Evolutionary conservation across 2,113 vertebrate genomes (phyloP).

Genomic region (Rutilus rutilus): DNA sequence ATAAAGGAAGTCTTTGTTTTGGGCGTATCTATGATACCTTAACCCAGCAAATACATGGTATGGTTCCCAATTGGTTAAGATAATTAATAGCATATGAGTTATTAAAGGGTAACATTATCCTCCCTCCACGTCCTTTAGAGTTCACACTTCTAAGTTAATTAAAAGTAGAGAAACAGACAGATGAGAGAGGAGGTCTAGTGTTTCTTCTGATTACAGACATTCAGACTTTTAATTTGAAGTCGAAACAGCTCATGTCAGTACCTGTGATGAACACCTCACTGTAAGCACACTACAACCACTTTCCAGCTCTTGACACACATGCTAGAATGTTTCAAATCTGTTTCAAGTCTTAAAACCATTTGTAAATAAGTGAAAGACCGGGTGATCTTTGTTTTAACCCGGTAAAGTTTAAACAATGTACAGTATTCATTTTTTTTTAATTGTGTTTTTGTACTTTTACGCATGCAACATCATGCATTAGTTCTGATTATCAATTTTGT

Average conservation of each 20-base stretch:
- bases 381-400: neutral
- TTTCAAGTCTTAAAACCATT: neutral
- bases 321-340: neutral
- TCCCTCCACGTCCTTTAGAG: neutral
- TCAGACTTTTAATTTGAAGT: slow-evolving; percentile 8
- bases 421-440: neutral
- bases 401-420: neutral
- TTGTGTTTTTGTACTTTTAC: slow-evolving; percentile 7
- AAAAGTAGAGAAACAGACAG: neutral
- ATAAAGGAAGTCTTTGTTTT: neutral
- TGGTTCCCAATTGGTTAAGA: neutral
- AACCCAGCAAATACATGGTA: neutral
- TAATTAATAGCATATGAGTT: neutral
- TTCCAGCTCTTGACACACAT: neutral
- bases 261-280: neutral
- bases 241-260: neutral
- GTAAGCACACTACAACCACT: neutral
- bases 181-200: neutral
- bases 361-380: neutral
- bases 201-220: slow-evolving; percentile 37
- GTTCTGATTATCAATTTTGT: neutral
- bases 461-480: too few species aligned
- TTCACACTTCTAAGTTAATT: slow-evolving; percentile 16
- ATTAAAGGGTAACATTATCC: slow-evolving; percentile 10
- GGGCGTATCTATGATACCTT: neutral